Evolutionary conservation across 2,797 vertebrate species (phyloP), one percentile per base, ranked within the genome.

Genomic region (Selene dorsalis): DNA sequence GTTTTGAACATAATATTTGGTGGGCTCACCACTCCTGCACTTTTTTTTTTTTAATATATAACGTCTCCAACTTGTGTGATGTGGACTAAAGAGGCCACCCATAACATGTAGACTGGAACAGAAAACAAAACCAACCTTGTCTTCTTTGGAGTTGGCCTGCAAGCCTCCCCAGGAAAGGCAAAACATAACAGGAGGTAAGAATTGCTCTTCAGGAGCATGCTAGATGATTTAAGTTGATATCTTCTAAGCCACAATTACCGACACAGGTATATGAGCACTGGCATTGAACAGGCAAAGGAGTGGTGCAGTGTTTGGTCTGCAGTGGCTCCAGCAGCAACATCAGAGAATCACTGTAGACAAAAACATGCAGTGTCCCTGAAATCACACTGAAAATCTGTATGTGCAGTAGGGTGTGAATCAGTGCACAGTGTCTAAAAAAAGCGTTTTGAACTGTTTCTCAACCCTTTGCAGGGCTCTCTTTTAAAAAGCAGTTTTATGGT

Each of bases 401-500:
- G 48, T 71, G 75, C 66, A 75, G 69, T 69, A 35, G 76, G 73
- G 80, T 79, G 80, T 85, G 70, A 89, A 88, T 87, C 79, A 86
- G 80, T 70, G 76, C 75, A 79, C 57, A 38, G 50, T 41, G 68
- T 70, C 75, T 79, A 32, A 56, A 87, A 86, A 74, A 89, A 86
- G 41, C 10, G 22, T 63, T 83, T 59, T 79, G 59, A 79, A 65
- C 76, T 83, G 62, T 83, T 81, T 83, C 82, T 90, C 63, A 76
- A 84, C 82, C 41, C 28, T 73, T 61, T 75, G 70, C 60, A 61
- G 68, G 30, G 9, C 10, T 74, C 57, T 66, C 59, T 70, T 88
- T 86, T 63, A 71, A 90, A 88, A 77, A 58, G 71, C 77, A 71
- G 64, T 79, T 88, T 76, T 89, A 80, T 86, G 89, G 85, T 72